These are phyloP conservation scores for Cyprinus carpio DNA, from an alignment of 2,113 vertebrate species.

Conservation along the genomic window DNA sequence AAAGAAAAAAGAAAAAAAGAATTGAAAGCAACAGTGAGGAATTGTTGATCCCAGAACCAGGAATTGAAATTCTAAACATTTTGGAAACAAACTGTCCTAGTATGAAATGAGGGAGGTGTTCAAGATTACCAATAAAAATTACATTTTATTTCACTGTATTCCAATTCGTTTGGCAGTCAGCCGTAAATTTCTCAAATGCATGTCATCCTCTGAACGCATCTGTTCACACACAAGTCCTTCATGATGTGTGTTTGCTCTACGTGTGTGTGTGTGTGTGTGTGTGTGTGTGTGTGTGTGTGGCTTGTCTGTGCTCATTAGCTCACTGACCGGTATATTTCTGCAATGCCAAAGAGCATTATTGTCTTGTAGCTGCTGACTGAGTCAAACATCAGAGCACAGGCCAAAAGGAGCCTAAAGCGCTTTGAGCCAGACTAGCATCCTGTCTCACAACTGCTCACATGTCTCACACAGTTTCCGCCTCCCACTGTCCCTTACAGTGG, in stretches of 20 bases:
- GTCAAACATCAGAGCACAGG: conserved; percentile 52
- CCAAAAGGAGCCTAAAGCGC: conserved; percentile 47
- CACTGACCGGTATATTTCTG: conserved; percentile 54
- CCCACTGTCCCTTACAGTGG: conserved; percentile 5
- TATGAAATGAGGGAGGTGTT: neutral
- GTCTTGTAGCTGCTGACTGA: conserved; percentile 57
- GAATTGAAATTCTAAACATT: too few relatives aligned
- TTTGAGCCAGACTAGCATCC: conserved; percentile 43
- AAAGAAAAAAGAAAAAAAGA: too few relatives aligned
- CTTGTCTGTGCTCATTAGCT: conserved; percentile 54
- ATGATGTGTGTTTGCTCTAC: neutral
- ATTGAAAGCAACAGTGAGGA: neutral
- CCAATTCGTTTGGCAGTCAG: neutral
- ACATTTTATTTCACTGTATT: neutral
- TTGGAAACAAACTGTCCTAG: neutral
- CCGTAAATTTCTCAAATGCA: conserved; percentile 16
- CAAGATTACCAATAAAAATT: neutral
- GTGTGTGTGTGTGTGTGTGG: conserved; percentile 19
- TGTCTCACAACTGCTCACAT: conserved; percentile 32
- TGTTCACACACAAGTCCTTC: conserved; percentile 24
- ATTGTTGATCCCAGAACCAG: neutral
- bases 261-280: neutral
- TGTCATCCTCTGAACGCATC: conserved; percentile 14
- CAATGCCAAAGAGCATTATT: conserved; percentile 55
- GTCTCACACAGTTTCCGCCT: conserved; percentile 3